These are phyloP conservation scores for Pantherophis guttatus DNA, from an alignment of 2,113 vertebrate species.

Conservation along the genomic window DNA sequence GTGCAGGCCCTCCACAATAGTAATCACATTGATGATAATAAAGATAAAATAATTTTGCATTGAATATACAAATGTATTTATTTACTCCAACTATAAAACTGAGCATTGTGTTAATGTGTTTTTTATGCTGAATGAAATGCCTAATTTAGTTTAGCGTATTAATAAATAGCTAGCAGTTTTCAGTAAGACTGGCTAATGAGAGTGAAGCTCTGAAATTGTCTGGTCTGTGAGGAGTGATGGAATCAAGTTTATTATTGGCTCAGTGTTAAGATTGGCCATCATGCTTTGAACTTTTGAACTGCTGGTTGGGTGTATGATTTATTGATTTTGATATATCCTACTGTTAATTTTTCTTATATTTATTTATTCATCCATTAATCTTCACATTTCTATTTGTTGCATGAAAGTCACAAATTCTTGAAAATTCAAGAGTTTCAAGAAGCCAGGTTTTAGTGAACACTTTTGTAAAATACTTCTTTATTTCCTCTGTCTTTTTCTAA, in stretches of 20 bases:
- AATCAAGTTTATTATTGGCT: slow-evolving; percentile 76
- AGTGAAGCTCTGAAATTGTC: slow-evolving; percentile 80
- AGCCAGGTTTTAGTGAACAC: slow-evolving; percentile 53
- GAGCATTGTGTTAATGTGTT: slow-evolving; percentile 81
- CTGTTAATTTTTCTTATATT: slow-evolving; percentile 68
- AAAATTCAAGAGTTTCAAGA: slow-evolving; percentile 56
- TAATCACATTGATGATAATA: slow-evolving; percentile 46
- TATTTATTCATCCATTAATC: background rate
- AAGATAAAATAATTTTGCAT: slow-evolving; percentile 64
- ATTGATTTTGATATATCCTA: slow-evolving; percentile 75
- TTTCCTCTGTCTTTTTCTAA: slow-evolving; percentile 23
- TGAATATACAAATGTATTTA: slow-evolving; percentile 81
- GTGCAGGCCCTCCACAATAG: slow-evolving; percentile 61
- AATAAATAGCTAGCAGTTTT: slow-evolving; percentile 93
- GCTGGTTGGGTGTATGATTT: slow-evolving; percentile 77
- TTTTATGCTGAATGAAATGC: slow-evolving; percentile 90
- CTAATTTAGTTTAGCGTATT: slow-evolving; percentile 87
- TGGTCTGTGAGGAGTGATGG: slow-evolving; percentile 75
- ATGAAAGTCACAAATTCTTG: slow-evolving; percentile 46
- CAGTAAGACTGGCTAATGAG: slow-evolving; percentile 85
- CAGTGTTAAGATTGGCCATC: slow-evolving; percentile 76
- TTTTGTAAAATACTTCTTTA: slow-evolving; percentile 17
- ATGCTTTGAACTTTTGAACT: slow-evolving; percentile 85
- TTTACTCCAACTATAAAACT: slow-evolving; percentile 81
- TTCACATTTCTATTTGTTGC: background rate